Percentiles rank a stretch among this genome's conserved stretches.
Conservation (phyloP, 2,113 vertebrate species). For the Galeopterus variegatus region DNA sequence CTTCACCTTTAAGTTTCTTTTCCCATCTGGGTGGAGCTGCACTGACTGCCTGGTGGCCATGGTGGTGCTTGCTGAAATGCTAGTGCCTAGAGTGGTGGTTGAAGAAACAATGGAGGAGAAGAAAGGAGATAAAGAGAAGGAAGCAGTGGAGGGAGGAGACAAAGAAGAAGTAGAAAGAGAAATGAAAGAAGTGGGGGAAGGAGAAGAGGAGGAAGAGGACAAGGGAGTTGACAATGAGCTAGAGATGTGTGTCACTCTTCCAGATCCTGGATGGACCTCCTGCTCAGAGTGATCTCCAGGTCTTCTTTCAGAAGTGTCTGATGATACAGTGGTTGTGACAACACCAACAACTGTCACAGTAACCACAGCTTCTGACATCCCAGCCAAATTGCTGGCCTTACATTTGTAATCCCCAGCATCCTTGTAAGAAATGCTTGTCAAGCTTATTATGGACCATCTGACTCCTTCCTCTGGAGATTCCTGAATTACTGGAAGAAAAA, state of each 20-base stretch:
- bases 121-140: slow-evolving; percentile 64
- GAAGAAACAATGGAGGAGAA: slow-evolving; percentile 61
- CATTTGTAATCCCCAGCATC: slow-evolving; percentile 97
- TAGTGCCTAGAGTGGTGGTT: slow-evolving; percentile 66
- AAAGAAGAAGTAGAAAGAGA: slow-evolving; percentile 33
- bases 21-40: slow-evolving; percentile 79
- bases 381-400: slow-evolving; percentile 96
- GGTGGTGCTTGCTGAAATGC: slow-evolving; percentile 37
- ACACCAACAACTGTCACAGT: slow-evolving; percentile 92
- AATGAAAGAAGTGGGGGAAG: slow-evolving; percentile 55
- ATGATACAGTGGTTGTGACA: slow-evolving; percentile 86
- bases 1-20: slow-evolving; percentile 84
- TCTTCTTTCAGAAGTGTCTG: slow-evolving; percentile 83
- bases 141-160: slow-evolving; percentile 52
- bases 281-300: slow-evolving; percentile 52
- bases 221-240: background rate
- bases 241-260: background rate
- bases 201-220: slow-evolving; percentile 50
- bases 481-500: slow-evolving; percentile 92
- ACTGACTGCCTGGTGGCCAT: slow-evolving; percentile 74
- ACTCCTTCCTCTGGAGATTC: slow-evolving; percentile 96
- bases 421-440: slow-evolving; percentile 93
- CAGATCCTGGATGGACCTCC: slow-evolving; percentile 71
- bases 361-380: slow-evolving; percentile 92
- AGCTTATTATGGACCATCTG: slow-evolving; percentile 97